These are phyloP conservation scores for Dufourea novaeangliae DNA, from an alignment of 1,140 invertebrate species.

Conservation along the genomic window DNA sequence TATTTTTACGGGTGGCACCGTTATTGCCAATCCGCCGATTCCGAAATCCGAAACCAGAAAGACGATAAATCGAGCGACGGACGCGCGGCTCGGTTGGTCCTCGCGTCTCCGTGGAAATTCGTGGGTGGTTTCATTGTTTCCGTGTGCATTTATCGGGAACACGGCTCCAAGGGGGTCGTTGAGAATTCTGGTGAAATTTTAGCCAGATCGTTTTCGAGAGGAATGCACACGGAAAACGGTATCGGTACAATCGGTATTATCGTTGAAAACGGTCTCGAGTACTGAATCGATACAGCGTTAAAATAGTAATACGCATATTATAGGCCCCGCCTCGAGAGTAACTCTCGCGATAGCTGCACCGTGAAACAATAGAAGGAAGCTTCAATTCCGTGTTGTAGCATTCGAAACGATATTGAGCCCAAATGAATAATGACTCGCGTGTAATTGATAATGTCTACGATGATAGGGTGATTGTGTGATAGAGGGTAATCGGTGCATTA, in stretches of 20 bases:
- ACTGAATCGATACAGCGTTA: not conserved
- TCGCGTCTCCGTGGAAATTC: slow-evolving; percentile 19
- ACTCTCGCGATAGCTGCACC: too few relatives aligned
- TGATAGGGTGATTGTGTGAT: too few relatives aligned
- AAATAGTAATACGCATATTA: not conserved
- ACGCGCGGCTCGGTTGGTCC: not conserved
- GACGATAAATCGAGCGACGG: slow-evolving; percentile 33
- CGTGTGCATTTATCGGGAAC: slow-evolving; percentile 14
- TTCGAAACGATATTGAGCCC: too few relatives aligned
- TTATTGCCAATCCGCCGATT: slow-evolving; percentile 23
- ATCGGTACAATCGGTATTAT: not conserved
- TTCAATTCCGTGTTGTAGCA: too few relatives aligned
- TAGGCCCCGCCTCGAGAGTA: not conserved
- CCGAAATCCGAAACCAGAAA: slow-evolving; percentile 32
- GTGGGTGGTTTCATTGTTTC: not conserved
- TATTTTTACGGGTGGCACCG: slow-evolving; percentile 29
- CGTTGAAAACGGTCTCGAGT: not conserved
- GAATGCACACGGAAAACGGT: not conserved
- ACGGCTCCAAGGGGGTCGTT: not conserved
- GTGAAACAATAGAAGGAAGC: too few relatives aligned
- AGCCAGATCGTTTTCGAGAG: not conserved
- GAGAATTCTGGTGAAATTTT: not conserved
- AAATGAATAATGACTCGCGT: too few relatives aligned
- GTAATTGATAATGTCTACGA: too few relatives aligned
- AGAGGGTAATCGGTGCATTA: too few relatives aligned